phyloP scores from a whole-genome alignment of 1,140 invertebrate genomes.

The Drosophila punjabiensis region DNA sequence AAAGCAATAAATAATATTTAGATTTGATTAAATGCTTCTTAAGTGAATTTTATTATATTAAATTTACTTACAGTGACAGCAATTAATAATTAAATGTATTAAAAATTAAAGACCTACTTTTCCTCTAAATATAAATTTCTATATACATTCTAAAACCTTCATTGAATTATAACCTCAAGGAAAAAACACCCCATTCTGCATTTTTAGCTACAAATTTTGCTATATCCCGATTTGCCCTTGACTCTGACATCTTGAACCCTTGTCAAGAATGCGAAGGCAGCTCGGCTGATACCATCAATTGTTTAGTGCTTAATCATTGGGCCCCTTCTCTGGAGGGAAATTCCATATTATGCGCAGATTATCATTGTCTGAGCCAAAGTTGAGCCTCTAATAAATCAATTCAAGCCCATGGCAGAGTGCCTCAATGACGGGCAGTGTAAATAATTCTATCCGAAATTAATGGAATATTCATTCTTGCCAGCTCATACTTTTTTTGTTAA shows the following conservation, averaged over 20 bases:
- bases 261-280: conserved; percentile 27
- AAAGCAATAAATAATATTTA: background rate
- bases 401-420: background rate
- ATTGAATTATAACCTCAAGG: background rate
- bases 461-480: conserved; percentile 6
- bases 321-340: conserved; percentile 5
- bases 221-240: conserved; percentile 23
- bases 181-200: background rate
- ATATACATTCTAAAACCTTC: background rate
- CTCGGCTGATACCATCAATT: conserved; percentile 41
- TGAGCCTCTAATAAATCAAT: conserved; percentile 36
- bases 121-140: background rate
- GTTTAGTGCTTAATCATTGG: conserved; percentile 49
- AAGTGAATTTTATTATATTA: background rate
- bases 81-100: background rate
- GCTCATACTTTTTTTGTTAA: background rate
- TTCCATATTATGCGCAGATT: conserved; percentile 41
- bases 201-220: conserved; percentile 5
- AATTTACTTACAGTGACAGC: too few species aligned
- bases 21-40: background rate
- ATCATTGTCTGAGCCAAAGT: conserved; percentile 35
- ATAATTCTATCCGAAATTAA: conserved; percentile 9
- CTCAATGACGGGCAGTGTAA: conserved; percentile 6
- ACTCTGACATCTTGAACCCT: conserved; percentile 24
- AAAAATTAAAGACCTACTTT: too few species aligned